Conservation (phyloP, 1,140 invertebrate species). For the Linepithema humile region DNA sequence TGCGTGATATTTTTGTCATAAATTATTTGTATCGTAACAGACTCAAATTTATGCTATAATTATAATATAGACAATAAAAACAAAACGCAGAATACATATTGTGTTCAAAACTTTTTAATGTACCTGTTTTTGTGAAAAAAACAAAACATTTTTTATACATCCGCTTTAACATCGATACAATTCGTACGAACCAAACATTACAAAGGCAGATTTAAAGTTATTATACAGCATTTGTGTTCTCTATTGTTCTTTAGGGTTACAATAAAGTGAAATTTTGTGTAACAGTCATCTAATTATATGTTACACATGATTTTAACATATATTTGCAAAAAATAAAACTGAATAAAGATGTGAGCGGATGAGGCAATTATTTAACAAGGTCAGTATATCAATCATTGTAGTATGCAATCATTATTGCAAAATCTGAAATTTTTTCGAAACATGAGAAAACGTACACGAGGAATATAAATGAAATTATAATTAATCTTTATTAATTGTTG, state of each 20-base stretch:
- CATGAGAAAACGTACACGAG: too few relatives aligned
- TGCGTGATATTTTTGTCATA: too few relatives aligned
- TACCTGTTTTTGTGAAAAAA: too few relatives aligned
- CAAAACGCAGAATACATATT: too few relatives aligned
- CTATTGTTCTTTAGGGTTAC: not conserved
- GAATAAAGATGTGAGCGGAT: not conserved
- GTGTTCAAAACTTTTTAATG: too few relatives aligned
- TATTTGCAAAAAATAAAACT: not conserved
- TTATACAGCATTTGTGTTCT: not conserved
- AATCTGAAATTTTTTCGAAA: not conserved
- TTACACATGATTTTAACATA: not conserved
- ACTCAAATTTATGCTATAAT: too few relatives aligned
- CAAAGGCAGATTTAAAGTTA: not conserved
- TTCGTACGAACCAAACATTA: not conserved
- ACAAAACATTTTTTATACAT: too few relatives aligned
- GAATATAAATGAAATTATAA: not conserved
- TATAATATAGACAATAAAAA: too few relatives aligned
- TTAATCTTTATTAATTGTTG: not conserved
- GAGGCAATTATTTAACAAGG: not conserved
- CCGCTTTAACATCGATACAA: not conserved
- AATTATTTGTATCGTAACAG: too few relatives aligned
- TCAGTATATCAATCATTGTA: not conserved
- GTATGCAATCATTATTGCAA: not conserved
- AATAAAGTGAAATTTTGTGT: not conserved
- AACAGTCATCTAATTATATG: not conserved